A percentile compares a stretch with the other conserved stretches of the same genome.
Evolutionary conservation across 2,797 vertebrate species (phyloP).

Genomic region (Taenioides sp.): DNA sequence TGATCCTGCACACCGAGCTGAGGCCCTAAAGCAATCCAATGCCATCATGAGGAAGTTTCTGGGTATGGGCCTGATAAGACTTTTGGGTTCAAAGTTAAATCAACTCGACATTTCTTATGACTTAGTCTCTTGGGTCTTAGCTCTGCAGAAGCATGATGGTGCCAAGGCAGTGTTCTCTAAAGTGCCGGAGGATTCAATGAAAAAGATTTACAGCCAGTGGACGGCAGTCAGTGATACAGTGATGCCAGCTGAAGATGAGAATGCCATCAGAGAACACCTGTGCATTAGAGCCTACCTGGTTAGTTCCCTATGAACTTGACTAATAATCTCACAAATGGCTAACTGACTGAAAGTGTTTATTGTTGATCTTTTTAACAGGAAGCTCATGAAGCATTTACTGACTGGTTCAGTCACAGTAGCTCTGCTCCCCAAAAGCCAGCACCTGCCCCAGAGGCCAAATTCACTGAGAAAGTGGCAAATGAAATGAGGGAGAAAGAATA

Average conservation of each 20-base stretch:
- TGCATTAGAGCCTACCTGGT: constrained; percentile 97
- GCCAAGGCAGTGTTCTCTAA: constrained; percentile 94
- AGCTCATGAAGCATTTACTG: constrained; percentile 88
- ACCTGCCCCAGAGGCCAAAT: constrained; percentile 84
- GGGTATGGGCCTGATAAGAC: constrained; percentile 61
- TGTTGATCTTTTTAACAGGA: constrained; percentile 49
- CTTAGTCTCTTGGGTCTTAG: constrained; percentile 62
- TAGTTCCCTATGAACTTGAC: constrained; percentile 10
- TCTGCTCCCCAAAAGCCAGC: constrained; percentile 89
- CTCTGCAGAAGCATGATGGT: constrained; percentile 92
- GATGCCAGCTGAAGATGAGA: constrained; percentile 89
- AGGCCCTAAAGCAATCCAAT: constrained; percentile 96
- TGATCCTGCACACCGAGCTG: constrained; percentile 90
- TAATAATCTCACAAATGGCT: not conserved
- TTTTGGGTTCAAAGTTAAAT: not conserved
- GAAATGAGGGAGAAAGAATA: constrained; percentile 96
- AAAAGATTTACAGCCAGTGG: constrained; percentile 91
- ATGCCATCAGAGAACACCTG: constrained; percentile 92
- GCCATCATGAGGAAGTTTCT: constrained; percentile 97
- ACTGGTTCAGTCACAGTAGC: constrained; percentile 96
- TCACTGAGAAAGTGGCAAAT: constrained; percentile 92
- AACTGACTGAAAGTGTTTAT: not conserved
- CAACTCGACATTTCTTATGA: not conserved
- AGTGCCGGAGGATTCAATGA: constrained; percentile 94
- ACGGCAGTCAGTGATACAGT: constrained; percentile 84